These are phyloP conservation scores for Drosophila insularis DNA, from an alignment of 1,140 invertebrate species.

Conservation along the genomic window DNA sequence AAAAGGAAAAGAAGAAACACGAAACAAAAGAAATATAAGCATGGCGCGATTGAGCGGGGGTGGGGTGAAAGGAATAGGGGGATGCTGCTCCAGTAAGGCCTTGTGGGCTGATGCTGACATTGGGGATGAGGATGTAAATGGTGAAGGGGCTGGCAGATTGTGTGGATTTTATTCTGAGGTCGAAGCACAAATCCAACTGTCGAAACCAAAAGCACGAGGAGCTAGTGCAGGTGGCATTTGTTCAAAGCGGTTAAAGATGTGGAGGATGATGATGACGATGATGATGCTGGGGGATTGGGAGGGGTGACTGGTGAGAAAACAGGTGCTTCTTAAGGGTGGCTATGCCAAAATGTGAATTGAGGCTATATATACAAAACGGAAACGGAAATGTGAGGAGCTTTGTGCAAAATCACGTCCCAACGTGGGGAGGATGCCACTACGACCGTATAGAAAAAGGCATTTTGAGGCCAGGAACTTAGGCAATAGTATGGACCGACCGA, in stretches of 20 bases:
- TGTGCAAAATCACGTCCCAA: conserved; percentile 71
- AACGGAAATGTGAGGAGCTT: conserved; percentile 77
- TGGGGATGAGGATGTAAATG: conserved; percentile 5
- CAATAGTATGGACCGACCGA: background rate
- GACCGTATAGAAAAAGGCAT: conserved; percentile 2
- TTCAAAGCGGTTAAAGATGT: conserved; percentile 23
- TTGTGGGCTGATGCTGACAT: background rate
- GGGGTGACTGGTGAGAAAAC: background rate
- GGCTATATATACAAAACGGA: conserved; percentile 79
- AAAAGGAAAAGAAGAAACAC: conserved; percentile 42
- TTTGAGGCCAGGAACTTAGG: background rate
- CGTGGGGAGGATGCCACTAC: background rate
- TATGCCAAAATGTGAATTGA: conserved; percentile 75
- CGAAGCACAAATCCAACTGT: conserved; percentile 75
- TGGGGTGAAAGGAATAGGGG: conserved; percentile 8
- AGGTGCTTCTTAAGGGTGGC: conserved; percentile 45
- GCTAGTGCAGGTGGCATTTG: conserved; percentile 72
- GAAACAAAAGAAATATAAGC: conserved; percentile 62
- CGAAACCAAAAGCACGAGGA: conserved; percentile 78
- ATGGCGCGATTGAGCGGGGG: background rate
- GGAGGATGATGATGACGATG: background rate
- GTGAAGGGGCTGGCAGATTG: conserved; percentile 9
- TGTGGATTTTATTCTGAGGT: conserved; percentile 67
- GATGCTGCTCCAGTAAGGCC: conserved; percentile 44
- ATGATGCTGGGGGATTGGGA: background rate